These are phyloP conservation scores for Xerus inauris DNA, from an alignment of 2,113 vertebrate species.

Conservation along the genomic window DNA sequence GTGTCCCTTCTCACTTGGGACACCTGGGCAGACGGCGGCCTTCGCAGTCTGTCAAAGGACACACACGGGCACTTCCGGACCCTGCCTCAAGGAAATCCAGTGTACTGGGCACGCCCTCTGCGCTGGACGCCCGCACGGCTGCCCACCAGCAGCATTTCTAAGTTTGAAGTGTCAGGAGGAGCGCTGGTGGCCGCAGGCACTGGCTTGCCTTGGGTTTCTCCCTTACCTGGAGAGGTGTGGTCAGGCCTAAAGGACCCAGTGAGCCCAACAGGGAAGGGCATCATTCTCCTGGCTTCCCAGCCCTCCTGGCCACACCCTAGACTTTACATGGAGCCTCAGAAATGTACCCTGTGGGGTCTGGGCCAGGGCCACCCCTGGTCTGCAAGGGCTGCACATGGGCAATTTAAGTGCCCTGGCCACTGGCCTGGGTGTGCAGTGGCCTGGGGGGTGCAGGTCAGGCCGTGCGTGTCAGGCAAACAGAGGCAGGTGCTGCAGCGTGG, in stretches of 20 bases:
- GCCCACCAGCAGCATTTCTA: background rate
- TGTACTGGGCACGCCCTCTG: fast-evolving
- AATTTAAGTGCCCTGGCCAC: fast-evolving
- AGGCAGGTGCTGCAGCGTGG: too few relatives aligned
- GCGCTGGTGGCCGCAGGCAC: background rate
- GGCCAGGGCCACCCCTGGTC: background rate
- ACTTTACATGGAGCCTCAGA: background rate
- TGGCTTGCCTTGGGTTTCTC: too few relatives aligned
- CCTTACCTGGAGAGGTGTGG: background rate
- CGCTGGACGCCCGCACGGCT: background rate
- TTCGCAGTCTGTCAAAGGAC: background rate
- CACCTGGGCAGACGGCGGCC: background rate
- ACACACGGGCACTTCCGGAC: fast-evolving
- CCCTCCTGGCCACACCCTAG: too few relatives aligned
- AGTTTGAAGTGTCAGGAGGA: background rate
- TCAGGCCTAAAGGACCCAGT: background rate
- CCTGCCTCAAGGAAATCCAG: background rate
- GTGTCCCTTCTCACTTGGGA: background rate
- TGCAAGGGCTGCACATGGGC: fast-evolving
- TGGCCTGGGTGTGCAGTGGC: fast-evolving
- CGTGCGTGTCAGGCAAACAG: background rate
- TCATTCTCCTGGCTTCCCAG: too few relatives aligned
- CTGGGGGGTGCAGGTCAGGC: fast-evolving
- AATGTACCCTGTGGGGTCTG: background rate
- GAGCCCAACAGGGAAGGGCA: too few relatives aligned